Conservation (phyloP, 2,797 vertebrate species). For the Gobionotothen gibberifrons region DNA sequence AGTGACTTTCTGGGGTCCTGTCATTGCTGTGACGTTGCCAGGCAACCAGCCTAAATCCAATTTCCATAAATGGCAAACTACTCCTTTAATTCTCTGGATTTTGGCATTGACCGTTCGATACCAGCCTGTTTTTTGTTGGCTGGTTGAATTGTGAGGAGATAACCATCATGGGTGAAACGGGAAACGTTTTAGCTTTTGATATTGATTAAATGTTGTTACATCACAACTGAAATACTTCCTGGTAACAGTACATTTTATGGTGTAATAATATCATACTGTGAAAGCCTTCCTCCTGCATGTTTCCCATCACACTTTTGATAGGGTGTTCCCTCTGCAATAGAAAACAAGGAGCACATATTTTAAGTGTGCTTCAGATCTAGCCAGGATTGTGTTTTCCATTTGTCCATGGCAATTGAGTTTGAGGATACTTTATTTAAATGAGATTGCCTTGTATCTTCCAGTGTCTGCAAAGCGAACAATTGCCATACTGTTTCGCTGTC, state of each 20-base stretch:
- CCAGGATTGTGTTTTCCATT: background rate
- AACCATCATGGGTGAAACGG: background rate
- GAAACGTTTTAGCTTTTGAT: conserved; percentile 11
- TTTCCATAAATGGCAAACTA: background rate
- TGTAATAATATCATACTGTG: background rate
- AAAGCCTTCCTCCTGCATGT: background rate
- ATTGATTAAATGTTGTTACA: conserved; percentile 6
- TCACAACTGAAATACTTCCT: conserved; percentile 7
- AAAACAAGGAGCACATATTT: conserved; percentile 21
- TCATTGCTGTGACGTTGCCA: background rate
- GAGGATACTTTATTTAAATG: conserved; percentile 42
- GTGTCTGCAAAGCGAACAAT: conserved; percentile 22
- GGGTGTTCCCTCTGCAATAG: background rate
- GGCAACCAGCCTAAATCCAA: background rate
- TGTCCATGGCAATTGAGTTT: conserved; percentile 22
- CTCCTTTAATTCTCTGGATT: conserved; percentile 12
- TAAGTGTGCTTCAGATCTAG: background rate
- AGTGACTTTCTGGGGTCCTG: conserved; percentile 8
- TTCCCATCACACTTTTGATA: conserved; percentile 1
- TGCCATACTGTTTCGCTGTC: conserved; percentile 32
- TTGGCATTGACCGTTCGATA: background rate
- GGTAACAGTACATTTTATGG: background rate
- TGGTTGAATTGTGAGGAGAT: background rate
- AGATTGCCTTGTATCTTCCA: conserved; percentile 22
- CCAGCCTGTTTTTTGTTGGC: background rate